Base-by-base conservation (phyloP, 1,140 invertebrate species). In the Delia radicum region DNA sequence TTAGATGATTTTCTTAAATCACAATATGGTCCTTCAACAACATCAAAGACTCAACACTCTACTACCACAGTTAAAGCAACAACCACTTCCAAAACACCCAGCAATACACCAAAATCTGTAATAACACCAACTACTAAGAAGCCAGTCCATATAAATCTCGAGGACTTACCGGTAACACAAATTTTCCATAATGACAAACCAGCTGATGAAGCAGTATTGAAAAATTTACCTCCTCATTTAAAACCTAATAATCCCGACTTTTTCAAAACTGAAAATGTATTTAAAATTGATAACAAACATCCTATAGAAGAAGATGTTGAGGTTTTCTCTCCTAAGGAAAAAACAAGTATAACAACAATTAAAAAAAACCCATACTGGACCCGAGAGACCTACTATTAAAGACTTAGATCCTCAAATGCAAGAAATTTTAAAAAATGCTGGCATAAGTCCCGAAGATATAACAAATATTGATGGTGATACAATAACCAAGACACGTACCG, bases 361-460 rank as follows among this genome's bases (percentile, higher is more conserved):
- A 13, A 21, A 8, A 0, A 65, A 63, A 27, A 74, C 73, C 0
- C n/a, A 29, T 0, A 21, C 7, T 3, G 26, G 73, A n/a, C 62
- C 62, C 18, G 46, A 65, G 18, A 12, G 55, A 27, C 73, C 72
- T 2, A 73, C 26, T 5, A 27, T 42, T 0, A 13, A 67, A 4
- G 76, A 78, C 3, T 12, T 81, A 10, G 72, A 76, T 13, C 77
- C 79, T 12, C 24, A 29, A 3, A 27, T 79, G 18, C 62, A 74
- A 27, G 75, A 78, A 1, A 15, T 77, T 2, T 69, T 81, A 2
- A 4, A 24, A 12, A 67, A 63, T 8, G 79, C 74, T n/a, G 80
- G 80, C 73, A 79, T 81, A 31, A 79, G 62, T 28, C 78, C 79
- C 7, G 62, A 78, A 27, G 80, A 81, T 15, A 73, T 80, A 33